Base-by-base conservation (phyloP, 2,888 invertebrate species). In the Dryomyza anilis region DNA sequence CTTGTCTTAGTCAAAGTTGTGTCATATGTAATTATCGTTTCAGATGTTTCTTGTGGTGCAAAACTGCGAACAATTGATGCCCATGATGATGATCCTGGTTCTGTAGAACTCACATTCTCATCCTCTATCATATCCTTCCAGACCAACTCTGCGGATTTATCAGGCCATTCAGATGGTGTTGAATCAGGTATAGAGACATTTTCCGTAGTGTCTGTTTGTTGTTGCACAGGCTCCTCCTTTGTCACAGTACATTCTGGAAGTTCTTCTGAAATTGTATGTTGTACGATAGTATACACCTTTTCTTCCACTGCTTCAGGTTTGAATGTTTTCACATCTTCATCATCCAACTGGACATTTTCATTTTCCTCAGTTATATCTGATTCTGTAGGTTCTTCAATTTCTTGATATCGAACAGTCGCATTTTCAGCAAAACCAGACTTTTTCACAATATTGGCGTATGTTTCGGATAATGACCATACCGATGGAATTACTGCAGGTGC, bases 371-470 rank as follows among this genome's bases (percentile, higher is more conserved):
- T 5, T 6, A 39, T 0, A 8, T 33, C 19, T 21, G 30, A n/a
- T 25, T 50, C 36, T 27, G 43, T 12, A 1, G 59, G 56, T 12
- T 53, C 19, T 21, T 61, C 61, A 16, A 16, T n/a, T 12, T 43
- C 7, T 33, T 71, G 70, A 64, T 78, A 78, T 6, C 73, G 72
- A 29, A 77, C 72, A 55, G 73, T 74, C 2, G 77, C 71, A 7
- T 72, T 74, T 14, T 74, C 70, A 3, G 48, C 58, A 29, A 73
- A 72, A 0, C 80, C 81, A 0, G 81, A 78, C 48, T 81, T 81
- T 55, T 68, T 77, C 0, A 82, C 78, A 39, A 82, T 76, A 69
- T 82, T 78, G 14, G 82, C 82, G 67, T 82, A 82, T 0, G 82
- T 81, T 71, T 82, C 82, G 3, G 77, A 74, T 30, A 66, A 67